These are phyloP conservation scores for Lamellibrachia columna DNA, from an alignment of 2,888 invertebrate genomes.

Conservation along the genomic window DNA sequence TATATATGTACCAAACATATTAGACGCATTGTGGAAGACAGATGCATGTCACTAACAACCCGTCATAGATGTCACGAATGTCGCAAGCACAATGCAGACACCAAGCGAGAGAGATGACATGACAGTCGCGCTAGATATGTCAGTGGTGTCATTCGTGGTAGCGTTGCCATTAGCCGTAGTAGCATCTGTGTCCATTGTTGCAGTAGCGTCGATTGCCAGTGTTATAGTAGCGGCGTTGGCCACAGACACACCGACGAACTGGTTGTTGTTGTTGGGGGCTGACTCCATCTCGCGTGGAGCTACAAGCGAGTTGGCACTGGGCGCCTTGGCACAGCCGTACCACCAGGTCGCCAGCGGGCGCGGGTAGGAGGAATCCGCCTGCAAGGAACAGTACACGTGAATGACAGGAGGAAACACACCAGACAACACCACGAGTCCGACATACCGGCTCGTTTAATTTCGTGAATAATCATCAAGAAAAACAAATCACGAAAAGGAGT, in stretches of 20 bases:
- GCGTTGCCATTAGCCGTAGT: background rate
- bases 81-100: background rate
- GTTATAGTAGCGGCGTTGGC: background rate
- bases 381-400: background rate
- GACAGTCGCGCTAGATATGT: background rate
- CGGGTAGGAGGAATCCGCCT: conserved; percentile 7
- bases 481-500: too few relatives aligned
- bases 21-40: background rate
- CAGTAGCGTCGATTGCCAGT: background rate
- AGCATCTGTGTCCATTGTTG: too few relatives aligned
- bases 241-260: conserved; percentile 2
- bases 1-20: background rate
- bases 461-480: too few relatives aligned
- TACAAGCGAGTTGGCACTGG: background rate
- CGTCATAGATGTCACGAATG: background rate
- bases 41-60: background rate
- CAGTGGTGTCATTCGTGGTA: background rate
- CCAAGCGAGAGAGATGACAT: background rate
- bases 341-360: conserved; percentile 13
- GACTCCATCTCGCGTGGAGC: background rate
- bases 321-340: conserved; percentile 22
- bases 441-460: too few relatives aligned
- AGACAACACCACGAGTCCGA: background rate
- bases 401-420: background rate
- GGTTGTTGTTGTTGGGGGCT: background rate